Evolutionary conservation across 2,113 vertebrate species (phyloP), one percentile per base, ranked within the genome.

Genomic region (Boulengeromyrus knoepffleri): DNA sequence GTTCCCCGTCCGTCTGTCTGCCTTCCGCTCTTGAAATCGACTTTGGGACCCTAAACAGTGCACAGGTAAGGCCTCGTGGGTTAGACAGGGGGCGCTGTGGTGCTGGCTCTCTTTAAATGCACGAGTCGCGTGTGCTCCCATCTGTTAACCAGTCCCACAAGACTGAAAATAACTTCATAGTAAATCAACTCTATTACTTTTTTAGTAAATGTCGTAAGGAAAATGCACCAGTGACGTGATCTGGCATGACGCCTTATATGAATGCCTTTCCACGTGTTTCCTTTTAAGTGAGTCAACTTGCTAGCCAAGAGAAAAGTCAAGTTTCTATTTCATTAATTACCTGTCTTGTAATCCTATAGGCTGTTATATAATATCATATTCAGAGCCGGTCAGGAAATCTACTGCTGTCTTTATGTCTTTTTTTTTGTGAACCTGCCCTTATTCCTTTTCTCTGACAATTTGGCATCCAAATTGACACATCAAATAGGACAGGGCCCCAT

Each of bases 21-120:
- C 95, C 94, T 8, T 95, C 95, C 88, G 95, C 95, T 2, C 95
- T 95, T 53, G 94, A 90, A 89, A 94, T 96, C 92, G 95, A 94
- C 91, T 97, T 95, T 49, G 95, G 94, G 92, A 80, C 92, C 0
- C 93, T 96, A 91, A 88, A 88, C 91, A 96, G 95, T 92, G 95
- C 96, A 62, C 96, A 96, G 96, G 96, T 96, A 91, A 94, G 92
- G 85, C 88, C 31, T 27, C 5, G 85, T 53, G 84, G 4, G 21
- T 62, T 53, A 62, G 31, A 47, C 84, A 21, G 47, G 24, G 9
- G 31, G 19, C 8, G 27, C 42, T 89, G 47, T 10, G n/a, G 42
- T 46, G 36, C n/a, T 85, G 77, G 53, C 24, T 46, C 21, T 86
- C 52, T 8, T 85, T 15, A 31, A 45, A 39, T 83, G 39, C 42